A percentile compares a stretch with the other conserved stretches of the same genome.
Conservation (phyloP, 2,797 vertebrate genomes). For the Tapirus indicus region DNA sequence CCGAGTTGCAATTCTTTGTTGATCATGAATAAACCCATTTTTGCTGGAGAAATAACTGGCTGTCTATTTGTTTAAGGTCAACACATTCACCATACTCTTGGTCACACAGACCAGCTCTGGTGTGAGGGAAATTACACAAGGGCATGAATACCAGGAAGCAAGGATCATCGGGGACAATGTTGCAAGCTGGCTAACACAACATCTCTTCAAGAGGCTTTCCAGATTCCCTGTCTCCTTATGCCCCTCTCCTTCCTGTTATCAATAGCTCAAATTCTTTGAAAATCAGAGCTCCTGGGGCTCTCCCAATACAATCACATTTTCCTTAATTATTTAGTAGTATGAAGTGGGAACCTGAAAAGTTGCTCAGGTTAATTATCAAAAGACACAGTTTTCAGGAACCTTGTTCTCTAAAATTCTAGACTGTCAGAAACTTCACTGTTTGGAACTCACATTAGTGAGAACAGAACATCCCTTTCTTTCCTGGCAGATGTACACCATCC, state of each 20-base stretch:
- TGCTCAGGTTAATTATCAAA: slow-evolving; percentile 40
- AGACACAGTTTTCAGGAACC: not conserved
- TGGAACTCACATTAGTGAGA: not conserved
- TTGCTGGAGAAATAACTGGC: no score
- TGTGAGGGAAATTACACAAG: not conserved
- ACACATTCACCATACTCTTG: no score
- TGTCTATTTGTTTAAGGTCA: no score
- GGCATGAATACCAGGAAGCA: not conserved
- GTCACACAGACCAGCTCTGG: not conserved
- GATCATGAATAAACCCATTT: no score
- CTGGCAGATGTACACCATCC: not conserved
- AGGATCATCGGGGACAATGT: not conserved
- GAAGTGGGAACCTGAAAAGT: not conserved
- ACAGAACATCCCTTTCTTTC: not conserved
- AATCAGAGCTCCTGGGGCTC: not conserved
- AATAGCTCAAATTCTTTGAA: slow-evolving; percentile 27
- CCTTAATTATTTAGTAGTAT: not conserved
- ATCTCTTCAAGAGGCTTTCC: slow-evolving; percentile 12
- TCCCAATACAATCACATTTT: not conserved
- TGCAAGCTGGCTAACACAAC: not conserved
- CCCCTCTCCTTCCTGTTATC: not conserved
- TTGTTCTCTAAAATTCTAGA: not conserved
- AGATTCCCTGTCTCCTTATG: not conserved
- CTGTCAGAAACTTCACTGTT: not conserved
- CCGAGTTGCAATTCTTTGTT: no score